Evolutionary conservation across 1,140 invertebrate species (phyloP).

Genomic region (Conus betulinus): DNA sequence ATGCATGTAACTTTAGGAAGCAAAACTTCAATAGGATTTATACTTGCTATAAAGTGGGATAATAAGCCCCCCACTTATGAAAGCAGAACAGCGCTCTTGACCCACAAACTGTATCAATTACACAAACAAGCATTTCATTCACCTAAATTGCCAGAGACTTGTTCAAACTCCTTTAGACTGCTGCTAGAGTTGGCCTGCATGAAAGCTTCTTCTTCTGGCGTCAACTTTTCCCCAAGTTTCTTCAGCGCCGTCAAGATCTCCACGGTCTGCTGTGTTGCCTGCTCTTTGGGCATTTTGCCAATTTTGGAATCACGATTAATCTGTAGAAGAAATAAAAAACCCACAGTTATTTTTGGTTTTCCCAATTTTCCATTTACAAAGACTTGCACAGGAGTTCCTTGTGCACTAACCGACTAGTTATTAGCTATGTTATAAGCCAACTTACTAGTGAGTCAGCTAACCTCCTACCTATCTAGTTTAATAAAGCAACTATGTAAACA

Average conservation of each 20-base stretch:
- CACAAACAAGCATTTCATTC: slow-evolving; percentile 40
- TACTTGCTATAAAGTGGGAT: neutral
- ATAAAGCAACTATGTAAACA: too few species aligned
- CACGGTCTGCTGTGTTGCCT: slow-evolving; percentile 76
- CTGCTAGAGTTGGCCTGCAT: slow-evolving; percentile 78
- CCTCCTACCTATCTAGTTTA: too few species aligned
- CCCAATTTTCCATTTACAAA: neutral
- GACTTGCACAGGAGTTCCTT: neutral
- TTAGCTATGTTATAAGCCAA: too few species aligned
- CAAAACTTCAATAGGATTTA: neutral
- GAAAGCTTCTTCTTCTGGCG: slow-evolving; percentile 79
- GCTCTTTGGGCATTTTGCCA: slow-evolving; percentile 73
- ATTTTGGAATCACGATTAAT: slow-evolving; percentile 77
- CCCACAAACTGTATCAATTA: neutral
- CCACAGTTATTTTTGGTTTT: neutral
- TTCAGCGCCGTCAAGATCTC: slow-evolving; percentile 84
- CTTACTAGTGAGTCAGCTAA: too few species aligned
- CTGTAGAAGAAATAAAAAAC: slow-evolving; percentile 57
- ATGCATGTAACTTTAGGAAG: neutral
- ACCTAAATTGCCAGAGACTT: slow-evolving; percentile 77
- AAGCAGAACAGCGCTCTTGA: neutral
- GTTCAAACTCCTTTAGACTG: slow-evolving; percentile 79
- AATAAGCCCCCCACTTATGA: neutral
- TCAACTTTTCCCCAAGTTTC: slow-evolving; percentile 83
- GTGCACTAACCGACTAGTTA: neutral